phyloP scores from a whole-genome alignment of 2,888 invertebrate genomes.

The Tubiluchus corallicola region DNA sequence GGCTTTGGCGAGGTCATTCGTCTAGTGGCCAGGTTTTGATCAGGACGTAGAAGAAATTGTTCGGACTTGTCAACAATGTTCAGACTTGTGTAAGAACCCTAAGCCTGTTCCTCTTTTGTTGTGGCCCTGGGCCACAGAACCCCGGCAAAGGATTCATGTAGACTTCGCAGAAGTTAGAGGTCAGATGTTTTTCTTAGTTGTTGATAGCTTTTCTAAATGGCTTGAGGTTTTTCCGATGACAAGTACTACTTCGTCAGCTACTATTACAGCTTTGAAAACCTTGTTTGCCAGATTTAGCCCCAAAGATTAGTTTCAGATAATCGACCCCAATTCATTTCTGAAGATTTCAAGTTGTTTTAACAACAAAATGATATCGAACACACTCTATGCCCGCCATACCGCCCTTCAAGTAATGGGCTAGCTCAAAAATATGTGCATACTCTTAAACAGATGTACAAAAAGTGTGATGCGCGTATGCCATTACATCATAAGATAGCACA shows the following conservation, averaged over 20 bases:
- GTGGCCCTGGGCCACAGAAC: constrained; percentile 18
- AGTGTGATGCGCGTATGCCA: too few species aligned
- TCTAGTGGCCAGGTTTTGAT: constrained; percentile 20
- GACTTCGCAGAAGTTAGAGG: constrained; percentile 33
- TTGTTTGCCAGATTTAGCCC: constrained; percentile 18
- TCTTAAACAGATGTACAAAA: too few species aligned
- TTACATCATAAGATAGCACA: too few species aligned
- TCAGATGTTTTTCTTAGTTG: too few species aligned
- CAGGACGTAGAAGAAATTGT: constrained; percentile 14
- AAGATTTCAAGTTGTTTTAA: constrained; percentile 16
- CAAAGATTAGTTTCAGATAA: constrained; percentile 21
- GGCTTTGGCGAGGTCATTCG: constrained; percentile 16
- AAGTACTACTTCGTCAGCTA: constrained; percentile 11
- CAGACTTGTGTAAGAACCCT: constrained; percentile 13
- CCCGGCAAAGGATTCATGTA: constrained; percentile 27
- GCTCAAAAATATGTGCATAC: constrained; percentile 18
- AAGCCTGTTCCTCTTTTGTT: constrained; percentile 15
- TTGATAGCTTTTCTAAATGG: constrained; percentile 31
- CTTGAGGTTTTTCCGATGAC: constrained; percentile 20
- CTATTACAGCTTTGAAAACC: constrained; percentile 13
- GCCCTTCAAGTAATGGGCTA: constrained; percentile 19
- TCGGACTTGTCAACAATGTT: constrained; percentile 15
- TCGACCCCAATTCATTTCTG: constrained; percentile 18
- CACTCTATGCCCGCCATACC: constrained; percentile 15
- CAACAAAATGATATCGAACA: constrained; percentile 15